These are phyloP conservation scores for Xyliphius kryptos DNA, from an alignment of 2,113 vertebrate genomes.

Conservation along the genomic window DNA sequence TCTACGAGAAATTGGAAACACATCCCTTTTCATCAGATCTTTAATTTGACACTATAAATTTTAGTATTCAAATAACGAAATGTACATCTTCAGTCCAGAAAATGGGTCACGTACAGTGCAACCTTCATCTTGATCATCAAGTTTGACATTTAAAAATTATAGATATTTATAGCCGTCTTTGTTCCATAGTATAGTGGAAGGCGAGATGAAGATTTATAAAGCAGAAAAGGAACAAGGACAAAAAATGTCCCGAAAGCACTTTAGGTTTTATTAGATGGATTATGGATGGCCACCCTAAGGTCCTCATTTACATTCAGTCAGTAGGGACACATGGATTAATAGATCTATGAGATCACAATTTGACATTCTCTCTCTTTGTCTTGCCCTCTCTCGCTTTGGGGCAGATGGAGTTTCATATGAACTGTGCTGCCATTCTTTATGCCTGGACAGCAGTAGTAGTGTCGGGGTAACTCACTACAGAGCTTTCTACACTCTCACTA, in stretches of 20 bases:
- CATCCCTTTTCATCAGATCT: background rate
- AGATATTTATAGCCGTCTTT: constrained; percentile 4
- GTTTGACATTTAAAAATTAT: constrained; percentile 14
- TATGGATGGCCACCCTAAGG: constrained; percentile 12
- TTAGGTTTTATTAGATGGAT: constrained; percentile 17
- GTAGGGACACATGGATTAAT: background rate
- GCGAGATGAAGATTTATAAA: background rate
- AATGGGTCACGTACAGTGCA: background rate
- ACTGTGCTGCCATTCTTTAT: background rate
- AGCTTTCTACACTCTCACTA: background rate
- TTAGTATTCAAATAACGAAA: background rate
- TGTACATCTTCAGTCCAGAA: background rate
- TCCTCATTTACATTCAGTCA: constrained; percentile 3
- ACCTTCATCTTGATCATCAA: background rate
- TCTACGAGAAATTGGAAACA: background rate
- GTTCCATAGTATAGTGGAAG: background rate
- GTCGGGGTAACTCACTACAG: background rate
- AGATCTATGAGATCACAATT: background rate
- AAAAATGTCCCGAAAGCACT: background rate
- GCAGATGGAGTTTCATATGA: constrained; percentile 9
- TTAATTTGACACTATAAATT: background rate
- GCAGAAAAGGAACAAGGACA: background rate
- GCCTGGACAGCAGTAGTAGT: constrained; percentile 4
- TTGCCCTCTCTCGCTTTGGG: background rate
- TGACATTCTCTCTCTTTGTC: background rate